Percentiles rank a stretch among this genome's conserved stretches.
These are phyloP conservation scores for Mercenaria mercenaria DNA, from an alignment of 1,140 invertebrate genomes.

Conservation along the genomic window DNA sequence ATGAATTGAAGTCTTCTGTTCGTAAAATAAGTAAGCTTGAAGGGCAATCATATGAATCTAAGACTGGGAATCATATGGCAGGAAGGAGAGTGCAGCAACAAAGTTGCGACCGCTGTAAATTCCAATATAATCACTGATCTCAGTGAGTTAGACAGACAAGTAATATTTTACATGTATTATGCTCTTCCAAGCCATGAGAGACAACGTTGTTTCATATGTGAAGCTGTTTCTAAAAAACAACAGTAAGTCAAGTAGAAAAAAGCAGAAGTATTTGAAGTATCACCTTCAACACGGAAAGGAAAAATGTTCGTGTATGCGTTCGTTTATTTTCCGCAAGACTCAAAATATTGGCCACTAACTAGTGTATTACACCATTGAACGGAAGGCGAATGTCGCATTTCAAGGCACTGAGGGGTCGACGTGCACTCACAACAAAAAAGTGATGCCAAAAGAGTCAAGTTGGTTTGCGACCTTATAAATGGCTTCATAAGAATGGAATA, in stretches of 20 bases:
- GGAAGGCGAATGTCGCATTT: background rate
- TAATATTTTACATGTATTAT: slow-evolving; percentile 35
- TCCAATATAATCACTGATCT: slow-evolving; percentile 10
- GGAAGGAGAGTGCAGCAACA: background rate
- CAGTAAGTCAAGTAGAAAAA: background rate
- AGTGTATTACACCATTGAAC: background rate
- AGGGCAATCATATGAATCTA: background rate
- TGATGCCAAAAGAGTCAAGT: background rate
- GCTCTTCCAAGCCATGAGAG: background rate
- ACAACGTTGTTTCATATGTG: slow-evolving; percentile 20
- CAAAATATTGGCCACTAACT: background rate
- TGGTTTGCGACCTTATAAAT: background rate
- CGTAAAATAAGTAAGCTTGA: background rate
- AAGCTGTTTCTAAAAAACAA: background rate
- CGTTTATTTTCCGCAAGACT: slow-evolving; percentile 23
- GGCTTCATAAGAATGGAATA: slow-evolving; percentile 11
- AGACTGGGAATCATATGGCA: background rate
- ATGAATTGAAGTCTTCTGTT: slow-evolving; percentile 13
- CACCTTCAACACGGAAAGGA: background rate
- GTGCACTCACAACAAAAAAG: background rate
- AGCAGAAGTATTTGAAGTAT: background rate
- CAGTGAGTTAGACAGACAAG: background rate
- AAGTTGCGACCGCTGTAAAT: background rate
- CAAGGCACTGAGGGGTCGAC: background rate
- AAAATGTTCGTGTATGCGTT: background rate